phyloP scores from a whole-genome alignment of 2,888 invertebrate genomes.

The Carterocephalus palaemon region DNA sequence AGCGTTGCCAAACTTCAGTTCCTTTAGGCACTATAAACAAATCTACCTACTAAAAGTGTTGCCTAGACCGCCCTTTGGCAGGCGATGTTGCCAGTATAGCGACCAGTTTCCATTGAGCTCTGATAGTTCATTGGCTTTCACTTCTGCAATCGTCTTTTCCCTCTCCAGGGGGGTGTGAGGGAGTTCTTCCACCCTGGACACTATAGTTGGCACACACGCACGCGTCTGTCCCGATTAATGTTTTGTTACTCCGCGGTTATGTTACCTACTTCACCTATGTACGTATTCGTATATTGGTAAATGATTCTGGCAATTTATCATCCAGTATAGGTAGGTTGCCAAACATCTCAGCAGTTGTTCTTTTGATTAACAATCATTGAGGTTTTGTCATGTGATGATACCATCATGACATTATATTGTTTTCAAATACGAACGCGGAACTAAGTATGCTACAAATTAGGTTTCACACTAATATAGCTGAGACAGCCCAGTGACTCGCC shows the following conservation, averaged over 20 bases:
- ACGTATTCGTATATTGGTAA: constrained; percentile 45
- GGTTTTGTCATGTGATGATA: constrained; percentile 34
- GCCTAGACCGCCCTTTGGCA: constrained; percentile 58
- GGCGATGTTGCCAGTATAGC: constrained; percentile 45
- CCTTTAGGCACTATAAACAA: constrained; percentile 31
- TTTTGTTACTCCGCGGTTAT: constrained; percentile 52
- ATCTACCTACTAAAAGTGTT: constrained; percentile 29
- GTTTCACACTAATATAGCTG: background rate
- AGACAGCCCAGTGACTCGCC: no score
- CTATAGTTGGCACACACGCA: constrained; percentile 49
- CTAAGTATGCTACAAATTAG: constrained; percentile 3
- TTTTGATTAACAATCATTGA: constrained; percentile 36
- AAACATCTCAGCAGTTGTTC: constrained; percentile 45
- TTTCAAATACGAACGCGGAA: constrained; percentile 1
- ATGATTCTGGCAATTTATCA: constrained; percentile 52
- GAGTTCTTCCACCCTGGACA: constrained; percentile 44
- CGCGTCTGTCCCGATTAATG: constrained; percentile 55
- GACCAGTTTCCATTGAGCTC: constrained; percentile 45
- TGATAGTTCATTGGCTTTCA: constrained; percentile 50
- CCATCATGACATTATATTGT: constrained; percentile 3
- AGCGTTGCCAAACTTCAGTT: constrained; percentile 48
- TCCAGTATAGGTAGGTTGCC: constrained; percentile 40
- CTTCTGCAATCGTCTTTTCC: constrained; percentile 32
- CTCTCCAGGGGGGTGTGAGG: constrained; percentile 40
- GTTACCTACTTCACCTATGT: constrained; percentile 47